A percentile compares a stretch with the other conserved stretches of the same genome.
These are phyloP conservation scores for Mirza zaza DNA, from an alignment of 2,113 vertebrate species.

Conservation along the genomic window DNA sequence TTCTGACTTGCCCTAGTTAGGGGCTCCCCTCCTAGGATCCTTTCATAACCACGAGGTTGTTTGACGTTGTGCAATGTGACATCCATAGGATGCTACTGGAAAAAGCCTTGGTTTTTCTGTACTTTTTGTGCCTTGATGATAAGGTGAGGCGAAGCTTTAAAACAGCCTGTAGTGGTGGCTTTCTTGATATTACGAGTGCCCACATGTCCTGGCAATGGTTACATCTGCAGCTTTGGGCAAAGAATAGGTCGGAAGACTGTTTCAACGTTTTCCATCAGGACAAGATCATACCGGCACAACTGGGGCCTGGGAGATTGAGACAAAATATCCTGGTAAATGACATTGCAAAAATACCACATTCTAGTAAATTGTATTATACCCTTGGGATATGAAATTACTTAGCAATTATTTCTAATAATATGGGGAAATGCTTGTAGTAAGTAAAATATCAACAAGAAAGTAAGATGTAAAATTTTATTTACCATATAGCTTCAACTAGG, in stretches of 20 bases:
- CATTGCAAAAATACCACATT: not conserved
- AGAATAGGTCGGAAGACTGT: constrained; percentile 87
- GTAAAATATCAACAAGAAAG: not conserved
- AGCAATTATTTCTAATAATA: not conserved
- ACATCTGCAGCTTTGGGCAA: constrained; percentile 79
- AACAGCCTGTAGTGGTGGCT: not conserved
- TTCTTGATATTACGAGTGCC: not conserved
- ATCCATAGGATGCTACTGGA: not conserved
- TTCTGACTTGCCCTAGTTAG: constrained; percentile 74
- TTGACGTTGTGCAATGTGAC: constrained; percentile 41
- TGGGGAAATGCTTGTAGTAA: not conserved
- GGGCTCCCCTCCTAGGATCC: not conserved
- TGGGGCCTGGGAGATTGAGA: constrained; percentile 82
- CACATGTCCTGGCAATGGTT: not conserved
- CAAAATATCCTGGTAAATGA: not conserved
- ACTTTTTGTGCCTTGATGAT: not conserved
- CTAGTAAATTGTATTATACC: not conserved
- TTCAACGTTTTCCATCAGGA: constrained; percentile 89
- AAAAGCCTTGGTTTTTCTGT: not conserved
- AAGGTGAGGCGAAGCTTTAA: not conserved
- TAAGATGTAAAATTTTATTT: not conserved
- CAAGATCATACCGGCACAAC: constrained; percentile 92
- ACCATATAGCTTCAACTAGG: not conserved
- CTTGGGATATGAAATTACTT: not conserved
- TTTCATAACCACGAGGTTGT: constrained; percentile 38